These are phyloP conservation scores for Caenorhabditis doughertyi DNA, from an alignment of 2,888 invertebrate species.

Conservation along the genomic window DNA sequence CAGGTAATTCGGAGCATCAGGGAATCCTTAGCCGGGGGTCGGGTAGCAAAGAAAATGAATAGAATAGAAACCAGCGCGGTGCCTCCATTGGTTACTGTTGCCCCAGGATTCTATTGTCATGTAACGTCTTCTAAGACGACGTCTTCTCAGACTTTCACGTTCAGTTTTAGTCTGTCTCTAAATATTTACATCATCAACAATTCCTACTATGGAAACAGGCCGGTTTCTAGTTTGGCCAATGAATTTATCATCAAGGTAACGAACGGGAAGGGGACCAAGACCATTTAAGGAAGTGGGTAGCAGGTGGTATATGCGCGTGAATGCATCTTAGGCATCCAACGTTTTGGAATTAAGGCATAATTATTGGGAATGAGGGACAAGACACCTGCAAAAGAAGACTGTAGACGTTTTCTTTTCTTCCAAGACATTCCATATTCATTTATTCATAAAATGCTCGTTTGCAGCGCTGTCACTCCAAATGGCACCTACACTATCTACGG, in stretches of 20 bases:
- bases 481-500: slow-evolving; percentile 62
- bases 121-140: slow-evolving; percentile 21
- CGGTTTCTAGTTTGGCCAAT: slow-evolving; percentile 35
- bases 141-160: neutral
- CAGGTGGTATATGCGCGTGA: neutral
- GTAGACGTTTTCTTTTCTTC: neutral
- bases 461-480: slow-evolving; percentile 62
- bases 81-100: slow-evolving; percentile 66
- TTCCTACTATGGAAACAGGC: slow-evolving; percentile 53
- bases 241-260: slow-evolving; percentile 56
- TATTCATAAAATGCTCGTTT: slow-evolving; percentile 31
- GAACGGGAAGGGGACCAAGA: neutral
- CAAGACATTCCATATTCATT: neutral
- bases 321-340: too few relatives aligned
- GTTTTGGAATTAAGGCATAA: neutral
- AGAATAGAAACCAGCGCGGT: neutral
- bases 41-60: neutral
- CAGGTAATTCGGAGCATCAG: slow-evolving; percentile 32
- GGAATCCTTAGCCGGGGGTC: neutral
- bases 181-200: slow-evolving; percentile 30
- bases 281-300: neutral
- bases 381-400: neutral
- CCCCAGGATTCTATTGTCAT: slow-evolving; percentile 36
- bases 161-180: neutral
- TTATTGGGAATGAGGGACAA: neutral